A percentile compares a stretch with the other conserved stretches of the same genome.
Conservation (phyloP, 2,888 invertebrate species). For the Tachina fera region DNA sequence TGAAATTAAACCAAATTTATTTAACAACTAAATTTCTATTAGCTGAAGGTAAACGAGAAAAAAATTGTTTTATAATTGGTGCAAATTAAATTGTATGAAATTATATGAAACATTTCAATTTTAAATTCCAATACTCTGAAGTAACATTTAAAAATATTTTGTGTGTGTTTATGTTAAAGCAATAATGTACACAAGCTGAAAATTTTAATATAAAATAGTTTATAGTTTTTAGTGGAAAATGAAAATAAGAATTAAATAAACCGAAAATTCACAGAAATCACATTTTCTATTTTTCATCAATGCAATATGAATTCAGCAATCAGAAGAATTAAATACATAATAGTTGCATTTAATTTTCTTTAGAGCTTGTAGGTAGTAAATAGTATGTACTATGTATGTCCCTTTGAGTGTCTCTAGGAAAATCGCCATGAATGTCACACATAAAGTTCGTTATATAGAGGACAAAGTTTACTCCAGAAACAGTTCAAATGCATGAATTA, state of each 20-base stretch:
- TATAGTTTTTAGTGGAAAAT: conserved; percentile 15
- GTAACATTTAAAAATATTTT: conserved; percentile 41
- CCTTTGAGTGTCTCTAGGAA: too few relatives aligned
- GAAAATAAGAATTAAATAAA: conserved; percentile 1
- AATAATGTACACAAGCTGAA: conserved; percentile 12
- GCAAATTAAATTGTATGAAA: conserved; percentile 29
- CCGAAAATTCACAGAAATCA: conserved; percentile 4
- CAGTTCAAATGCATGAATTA: too few relatives aligned
- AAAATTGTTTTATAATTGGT: conserved; percentile 18
- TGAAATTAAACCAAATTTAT: conserved; percentile 37
- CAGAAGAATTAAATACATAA: not conserved
- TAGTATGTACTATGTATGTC: too few relatives aligned
- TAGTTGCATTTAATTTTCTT: not conserved
- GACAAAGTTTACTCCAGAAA: too few relatives aligned
- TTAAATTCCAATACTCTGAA: conserved; percentile 31
- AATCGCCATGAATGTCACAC: too few relatives aligned
- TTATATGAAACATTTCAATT: conserved; percentile 24
- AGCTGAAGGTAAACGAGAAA: not conserved
- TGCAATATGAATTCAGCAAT: conserved; percentile 6
- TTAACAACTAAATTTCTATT: conserved; percentile 12
- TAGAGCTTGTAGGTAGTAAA: too few relatives aligned
- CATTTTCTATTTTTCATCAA: conserved; percentile 16
- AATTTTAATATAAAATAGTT: conserved; percentile 27
- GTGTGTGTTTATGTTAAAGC: conserved; percentile 12
- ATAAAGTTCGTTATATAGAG: too few relatives aligned